These are phyloP conservation scores for Hydriomena furcata DNA, from an alignment of 2,888 invertebrate species.

Conservation along the genomic window DNA sequence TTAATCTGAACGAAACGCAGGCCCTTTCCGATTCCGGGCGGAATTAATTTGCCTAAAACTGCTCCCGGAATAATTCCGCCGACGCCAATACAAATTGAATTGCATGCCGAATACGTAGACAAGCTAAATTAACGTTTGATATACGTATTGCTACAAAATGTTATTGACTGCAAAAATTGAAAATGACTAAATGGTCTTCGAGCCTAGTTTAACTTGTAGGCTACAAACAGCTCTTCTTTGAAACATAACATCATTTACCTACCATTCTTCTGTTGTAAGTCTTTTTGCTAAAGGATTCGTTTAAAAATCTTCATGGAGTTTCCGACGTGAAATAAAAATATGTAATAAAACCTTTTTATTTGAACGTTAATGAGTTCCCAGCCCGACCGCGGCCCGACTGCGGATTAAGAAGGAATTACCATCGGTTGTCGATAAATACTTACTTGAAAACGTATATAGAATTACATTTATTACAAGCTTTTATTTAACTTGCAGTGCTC, in stretches of 20 bases:
- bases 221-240: no score
- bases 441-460: no score
- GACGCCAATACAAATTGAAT: constrained; percentile 28
- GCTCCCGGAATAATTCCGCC: constrained; percentile 59
- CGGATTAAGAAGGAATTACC: constrained; percentile 53
- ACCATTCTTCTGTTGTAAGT: not conserved
- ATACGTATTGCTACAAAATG: no score
- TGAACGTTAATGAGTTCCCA: constrained; percentile 69
- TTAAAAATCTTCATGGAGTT: constrained; percentile 41
- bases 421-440: constrained; percentile 29
- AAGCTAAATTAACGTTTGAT: not conserved
- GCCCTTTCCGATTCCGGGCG: constrained; percentile 53
- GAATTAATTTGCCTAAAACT: constrained; percentile 69
- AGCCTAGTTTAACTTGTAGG: no score
- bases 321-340: constrained; percentile 67
- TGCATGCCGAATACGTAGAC: constrained; percentile 2
- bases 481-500: no score
- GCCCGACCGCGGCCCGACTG: constrained; percentile 60
- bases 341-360: constrained; percentile 71
- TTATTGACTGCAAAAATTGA: no score
- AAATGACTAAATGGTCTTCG: no score
- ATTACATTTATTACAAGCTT: no score
- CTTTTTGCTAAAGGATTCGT: constrained; percentile 37
- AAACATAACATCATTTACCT: constrained; percentile 3
- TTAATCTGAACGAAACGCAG: constrained; percentile 42